phyloP scores from a whole-genome alignment of 2,888 invertebrate genomes.

The Thera britannica region DNA sequence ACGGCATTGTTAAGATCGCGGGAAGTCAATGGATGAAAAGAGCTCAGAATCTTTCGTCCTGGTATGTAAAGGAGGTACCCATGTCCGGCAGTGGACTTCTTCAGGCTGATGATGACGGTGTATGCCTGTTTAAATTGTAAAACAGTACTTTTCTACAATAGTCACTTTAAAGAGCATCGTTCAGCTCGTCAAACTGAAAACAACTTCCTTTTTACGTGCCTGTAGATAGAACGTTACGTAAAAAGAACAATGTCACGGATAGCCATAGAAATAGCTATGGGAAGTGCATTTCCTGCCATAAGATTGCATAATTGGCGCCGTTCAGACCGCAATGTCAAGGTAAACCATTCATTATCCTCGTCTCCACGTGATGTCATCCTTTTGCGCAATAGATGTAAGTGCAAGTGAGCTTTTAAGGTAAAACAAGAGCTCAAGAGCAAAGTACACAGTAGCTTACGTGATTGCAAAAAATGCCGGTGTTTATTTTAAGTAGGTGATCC shows the following conservation, averaged over 20 bases:
- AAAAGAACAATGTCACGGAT: constrained; percentile 30
- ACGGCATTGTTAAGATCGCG: no score
- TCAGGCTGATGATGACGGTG: no score
- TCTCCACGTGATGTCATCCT: constrained; percentile 71
- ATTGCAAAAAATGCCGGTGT: no score
- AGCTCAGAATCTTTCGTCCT: no score
- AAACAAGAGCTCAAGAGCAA: constrained; percentile 9
- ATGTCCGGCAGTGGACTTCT: no score
- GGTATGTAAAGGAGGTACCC: no score
- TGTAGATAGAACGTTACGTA: constrained; percentile 5
- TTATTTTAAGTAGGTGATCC: no score
- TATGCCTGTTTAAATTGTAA: no score
- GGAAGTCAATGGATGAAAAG: no score
- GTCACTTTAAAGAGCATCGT: not conserved
- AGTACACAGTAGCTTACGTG: constrained; percentile 32
- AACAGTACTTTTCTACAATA: no score
- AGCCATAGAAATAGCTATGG: constrained; percentile 22
- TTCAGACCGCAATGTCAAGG: constrained; percentile 77
- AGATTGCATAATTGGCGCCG: constrained; percentile 50
- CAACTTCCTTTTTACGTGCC: constrained; percentile 10
- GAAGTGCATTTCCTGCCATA: constrained; percentile 40
- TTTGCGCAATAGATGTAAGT: constrained; percentile 40
- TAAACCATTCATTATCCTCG: constrained; percentile 69
- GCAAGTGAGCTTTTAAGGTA: constrained; percentile 21
- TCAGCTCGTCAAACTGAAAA: constrained; percentile 5